Base-by-base conservation (phyloP, 2,888 invertebrate species). In the Tineola bisselliella region DNA sequence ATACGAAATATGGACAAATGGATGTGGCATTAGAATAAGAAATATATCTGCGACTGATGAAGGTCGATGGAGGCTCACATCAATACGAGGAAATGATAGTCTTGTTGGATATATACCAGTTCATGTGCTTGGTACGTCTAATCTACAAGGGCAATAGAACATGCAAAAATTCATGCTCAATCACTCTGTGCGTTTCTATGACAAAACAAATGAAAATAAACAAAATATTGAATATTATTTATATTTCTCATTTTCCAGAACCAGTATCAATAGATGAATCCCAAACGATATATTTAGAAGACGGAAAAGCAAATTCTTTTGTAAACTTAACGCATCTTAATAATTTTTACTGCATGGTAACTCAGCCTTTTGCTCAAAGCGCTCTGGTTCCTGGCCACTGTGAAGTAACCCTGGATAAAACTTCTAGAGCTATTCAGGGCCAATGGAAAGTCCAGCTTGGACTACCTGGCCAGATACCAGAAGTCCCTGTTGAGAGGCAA, bases 1-100 rank as follows among this genome's bases (percentile, higher is more conserved):
- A 62, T 84, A 69, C 64, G 70, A 72, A 64, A 68, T 66, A 15
- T 84, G 82, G 81, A 68, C 75, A 15, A 78, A 77, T 8, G 72
- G 70, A 4, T 88, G 88, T 62, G 84, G 87, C 6, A 59, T 88
- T 4, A 70, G 81, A 63, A 72, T 88, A 0, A 76, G 69, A 30
- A 75, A 77, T 57, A 70, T 88, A 1, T 65, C 62, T 5, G 63
- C 62, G 0, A 44, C 66, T 0, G 88, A 88, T 61, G 68, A 69
- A 59, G 88, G 88, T 0, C 71, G 84, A 44, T 88, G 88, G 88
- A 73, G 84, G 13, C 65, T 88, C 6, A 77, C 76, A 0, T 75
- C 86, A 0, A 62, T 63, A n/a, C 70, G 68, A 19, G 72, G 64
- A 0, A 67, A 68, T 48, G 63, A 72, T 4, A 70, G 73, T 5